These are phyloP conservation scores for Clavelina lepadiformis DNA, from an alignment of 23 tunicate species.

Conservation along the genomic window DNA sequence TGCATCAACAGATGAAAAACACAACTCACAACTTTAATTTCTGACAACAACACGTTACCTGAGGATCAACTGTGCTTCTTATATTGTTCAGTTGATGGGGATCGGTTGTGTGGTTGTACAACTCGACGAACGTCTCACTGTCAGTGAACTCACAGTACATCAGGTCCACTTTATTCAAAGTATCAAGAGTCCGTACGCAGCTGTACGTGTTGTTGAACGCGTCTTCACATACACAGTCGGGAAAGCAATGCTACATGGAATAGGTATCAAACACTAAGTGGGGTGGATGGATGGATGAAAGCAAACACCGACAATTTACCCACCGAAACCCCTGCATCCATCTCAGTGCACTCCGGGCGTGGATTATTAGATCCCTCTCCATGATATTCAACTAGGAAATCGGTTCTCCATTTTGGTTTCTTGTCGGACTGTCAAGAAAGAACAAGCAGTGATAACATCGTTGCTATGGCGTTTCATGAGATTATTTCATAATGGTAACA, in stretches of 20 bases:
- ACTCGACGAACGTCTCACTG: conserved; percentile 80
- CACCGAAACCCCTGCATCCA: conserved; percentile 75
- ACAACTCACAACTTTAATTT: no score
- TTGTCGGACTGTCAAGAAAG: no score
- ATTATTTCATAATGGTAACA: no score
- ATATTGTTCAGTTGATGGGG: conserved; percentile 79
- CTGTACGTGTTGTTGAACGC: conserved; percentile 97
- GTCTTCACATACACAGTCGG: conserved; percentile 97
- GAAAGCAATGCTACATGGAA: conserved; percentile 96
- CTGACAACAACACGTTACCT: no score
- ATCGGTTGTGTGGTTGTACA: conserved; percentile 77
- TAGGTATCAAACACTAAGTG: no score
- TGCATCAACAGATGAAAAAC: no score
- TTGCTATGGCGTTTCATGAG: no score
- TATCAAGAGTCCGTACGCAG: conserved; percentile 77
- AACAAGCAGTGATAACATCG: no score
- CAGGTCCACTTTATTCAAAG: conserved; percentile 22
- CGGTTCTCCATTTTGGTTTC: conserved; percentile 65
- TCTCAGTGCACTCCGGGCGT: conserved; percentile 57
- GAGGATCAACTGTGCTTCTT: conserved; percentile 60
- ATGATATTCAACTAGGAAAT: conserved; percentile 88
- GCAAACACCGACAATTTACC: no score
- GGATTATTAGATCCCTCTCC: conserved; percentile 63
- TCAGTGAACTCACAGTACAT: conserved; percentile 98
- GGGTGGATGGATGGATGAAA: no score